Percentiles rank a stretch among this genome's conserved stretches.
Evolutionary conservation across 2,888 invertebrate genomes (phyloP).

Genomic region (Galeruca laticollis): DNA sequence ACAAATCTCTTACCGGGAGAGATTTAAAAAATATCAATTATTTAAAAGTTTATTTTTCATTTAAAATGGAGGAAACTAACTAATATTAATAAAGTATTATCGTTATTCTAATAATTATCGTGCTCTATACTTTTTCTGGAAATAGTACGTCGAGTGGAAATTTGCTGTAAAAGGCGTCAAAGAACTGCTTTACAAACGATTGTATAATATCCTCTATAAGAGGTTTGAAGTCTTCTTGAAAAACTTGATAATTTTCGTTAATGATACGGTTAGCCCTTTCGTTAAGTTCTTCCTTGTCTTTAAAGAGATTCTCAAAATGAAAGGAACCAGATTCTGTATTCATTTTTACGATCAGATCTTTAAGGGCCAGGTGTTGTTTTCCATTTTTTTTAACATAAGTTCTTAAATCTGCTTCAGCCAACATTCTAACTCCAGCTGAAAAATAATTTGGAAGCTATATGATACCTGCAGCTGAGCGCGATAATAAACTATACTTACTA

Average conservation of each 20-base stretch:
- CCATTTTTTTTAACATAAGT: constrained; percentile 66
- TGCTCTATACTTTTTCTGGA: constrained; percentile 36
- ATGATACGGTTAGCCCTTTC: constrained; percentile 77
- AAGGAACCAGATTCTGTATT: constrained; percentile 73
- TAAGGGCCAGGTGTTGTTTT: constrained; percentile 71
- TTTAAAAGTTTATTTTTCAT: too few species aligned
- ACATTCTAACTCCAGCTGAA: constrained; percentile 74
- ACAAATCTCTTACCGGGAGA: too few species aligned
- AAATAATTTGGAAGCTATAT: constrained; percentile 9
- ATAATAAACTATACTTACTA: constrained; percentile 26
- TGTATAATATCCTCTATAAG: constrained; percentile 72
- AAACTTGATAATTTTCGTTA: constrained; percentile 78
- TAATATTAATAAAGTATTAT: too few species aligned
- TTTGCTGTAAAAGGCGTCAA: constrained; percentile 69
- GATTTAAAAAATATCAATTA: too few species aligned
- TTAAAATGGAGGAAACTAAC: too few species aligned
- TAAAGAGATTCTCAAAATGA: constrained; percentile 76
- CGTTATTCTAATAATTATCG: too few species aligned
- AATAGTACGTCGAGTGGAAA: constrained; percentile 69
- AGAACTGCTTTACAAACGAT: constrained; percentile 67
- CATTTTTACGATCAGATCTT: constrained; percentile 73
- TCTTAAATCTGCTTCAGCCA: constrained; percentile 70
- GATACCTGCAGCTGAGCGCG: too few species aligned
- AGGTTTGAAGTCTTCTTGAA: constrained; percentile 75
- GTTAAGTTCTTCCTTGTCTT: constrained; percentile 71